A percentile compares a stretch with the other conserved stretches of the same genome.
Evolutionary conservation across 2,888 invertebrate species (phyloP).

Genomic region (Eupithecia exiguata): DNA sequence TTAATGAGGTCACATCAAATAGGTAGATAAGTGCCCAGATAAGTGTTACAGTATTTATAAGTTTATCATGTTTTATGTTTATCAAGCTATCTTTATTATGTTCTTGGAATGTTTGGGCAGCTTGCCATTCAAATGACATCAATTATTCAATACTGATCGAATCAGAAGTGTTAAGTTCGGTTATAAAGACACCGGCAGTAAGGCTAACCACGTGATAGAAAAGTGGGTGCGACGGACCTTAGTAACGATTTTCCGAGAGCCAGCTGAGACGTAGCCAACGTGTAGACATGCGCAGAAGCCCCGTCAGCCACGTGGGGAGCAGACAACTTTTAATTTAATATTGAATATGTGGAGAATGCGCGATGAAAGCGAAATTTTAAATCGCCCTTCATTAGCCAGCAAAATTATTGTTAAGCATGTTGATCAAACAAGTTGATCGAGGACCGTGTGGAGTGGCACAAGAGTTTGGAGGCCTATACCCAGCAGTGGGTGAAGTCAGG

Average conservation of each 20-base stretch:
- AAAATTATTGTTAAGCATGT: neutral
- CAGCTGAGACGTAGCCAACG: slow-evolving; percentile 69
- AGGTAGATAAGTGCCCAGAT: slow-evolving; percentile 48
- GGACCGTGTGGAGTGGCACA: too few species aligned
- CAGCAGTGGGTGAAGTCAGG: too few species aligned
- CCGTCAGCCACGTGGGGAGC: slow-evolving; percentile 67
- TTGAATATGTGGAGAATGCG: slow-evolving; percentile 37
- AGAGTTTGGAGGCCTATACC: too few species aligned
- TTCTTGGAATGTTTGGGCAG: slow-evolving; percentile 6
- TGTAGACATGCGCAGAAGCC: slow-evolving; percentile 71
- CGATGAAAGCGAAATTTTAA: slow-evolving; percentile 44
- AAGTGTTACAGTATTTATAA: slow-evolving; percentile 32
- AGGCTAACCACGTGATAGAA: slow-evolving; percentile 58
- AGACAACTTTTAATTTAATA: slow-evolving; percentile 53
- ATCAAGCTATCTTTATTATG: slow-evolving; percentile 2
- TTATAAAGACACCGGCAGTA: slow-evolving; percentile 10
- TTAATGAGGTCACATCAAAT: slow-evolving; percentile 52
- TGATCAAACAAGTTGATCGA: neutral
- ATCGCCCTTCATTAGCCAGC: neutral
- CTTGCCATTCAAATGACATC: slow-evolving; percentile 5
- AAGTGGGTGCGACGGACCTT: slow-evolving; percentile 59
- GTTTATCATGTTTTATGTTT: too few species aligned
- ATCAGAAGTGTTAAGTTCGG: neutral
- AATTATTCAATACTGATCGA: slow-evolving; percentile 4
- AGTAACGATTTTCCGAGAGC: slow-evolving; percentile 79